These are phyloP conservation scores for Cataglyphis altisquamis DNA, from an alignment of 2,888 invertebrate species.

Conservation along the genomic window DNA sequence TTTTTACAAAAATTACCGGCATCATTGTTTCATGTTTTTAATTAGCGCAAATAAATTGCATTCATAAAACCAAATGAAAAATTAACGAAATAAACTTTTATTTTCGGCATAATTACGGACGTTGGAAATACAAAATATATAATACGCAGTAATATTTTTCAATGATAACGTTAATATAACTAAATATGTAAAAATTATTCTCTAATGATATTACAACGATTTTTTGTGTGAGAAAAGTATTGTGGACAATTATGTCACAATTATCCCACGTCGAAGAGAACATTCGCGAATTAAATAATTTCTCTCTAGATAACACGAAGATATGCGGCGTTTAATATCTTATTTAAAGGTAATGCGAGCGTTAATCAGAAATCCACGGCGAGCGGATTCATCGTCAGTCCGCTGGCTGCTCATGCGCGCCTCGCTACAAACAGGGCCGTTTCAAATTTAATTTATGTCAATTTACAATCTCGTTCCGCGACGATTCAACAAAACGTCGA, in stretches of 20 bases:
- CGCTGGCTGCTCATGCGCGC: background rate
- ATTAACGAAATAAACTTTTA: slow-evolving; percentile 33
- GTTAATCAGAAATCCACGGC: slow-evolving; percentile 19
- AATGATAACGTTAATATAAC: background rate
- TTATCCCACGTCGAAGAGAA: background rate
- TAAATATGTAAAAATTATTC: background rate
- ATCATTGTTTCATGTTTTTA: slow-evolving; percentile 6
- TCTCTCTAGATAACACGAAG: background rate
- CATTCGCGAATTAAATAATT: background rate
- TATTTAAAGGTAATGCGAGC: slow-evolving; percentile 15
- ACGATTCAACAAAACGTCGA: slow-evolving; percentile 72
- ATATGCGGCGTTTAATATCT: background rate
- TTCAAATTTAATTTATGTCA: slow-evolving; percentile 78
- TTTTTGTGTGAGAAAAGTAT: background rate
- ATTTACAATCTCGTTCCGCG: slow-evolving; percentile 75
- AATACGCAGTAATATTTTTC: background rate
- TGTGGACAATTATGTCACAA: background rate
- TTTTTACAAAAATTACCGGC: background rate
- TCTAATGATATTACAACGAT: background rate
- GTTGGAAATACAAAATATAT: slow-evolving; percentile 1
- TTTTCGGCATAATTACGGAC: slow-evolving; percentile 8
- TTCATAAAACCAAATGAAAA: background rate
- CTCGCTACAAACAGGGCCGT: slow-evolving; percentile 68
- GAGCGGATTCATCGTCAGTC: background rate
- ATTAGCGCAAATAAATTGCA: background rate